Conservation (phyloP, 2,797 vertebrate species). For the Acanthurus tractus region DNA sequence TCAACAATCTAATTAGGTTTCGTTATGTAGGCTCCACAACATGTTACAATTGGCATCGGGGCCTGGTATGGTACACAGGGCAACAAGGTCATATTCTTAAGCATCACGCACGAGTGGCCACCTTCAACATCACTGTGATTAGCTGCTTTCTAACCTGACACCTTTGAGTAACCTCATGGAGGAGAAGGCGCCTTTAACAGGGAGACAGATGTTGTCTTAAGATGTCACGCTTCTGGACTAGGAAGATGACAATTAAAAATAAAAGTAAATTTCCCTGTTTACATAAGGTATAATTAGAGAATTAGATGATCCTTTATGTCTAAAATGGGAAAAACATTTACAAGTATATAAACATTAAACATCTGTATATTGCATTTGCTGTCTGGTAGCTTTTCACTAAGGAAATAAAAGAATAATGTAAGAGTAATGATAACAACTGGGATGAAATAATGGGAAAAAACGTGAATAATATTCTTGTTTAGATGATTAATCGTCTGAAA, state of each 20-base stretch:
- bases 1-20: slow-evolving; percentile 85
- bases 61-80: slow-evolving; percentile 35
- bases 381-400: too few relatives aligned
- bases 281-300: too few relatives aligned
- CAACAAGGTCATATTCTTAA: slow-evolving; percentile 56
- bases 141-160: slow-evolving; percentile 25
- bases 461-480: background rate
- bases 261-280: background rate
- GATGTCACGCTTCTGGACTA: slow-evolving; percentile 5
- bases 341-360: too few relatives aligned
- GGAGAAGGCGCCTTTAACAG: background rate
- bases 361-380: too few relatives aligned
- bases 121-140: slow-evolving; percentile 5
- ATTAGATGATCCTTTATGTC: too few relatives aligned
- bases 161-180: slow-evolving; percentile 1
- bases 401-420: background rate
- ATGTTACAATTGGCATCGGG: slow-evolving; percentile 51
- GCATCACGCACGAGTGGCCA: slow-evolving; percentile 36
- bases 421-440: background rate
- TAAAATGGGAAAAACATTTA: too few relatives aligned
- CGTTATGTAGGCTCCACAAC: slow-evolving; percentile 70
- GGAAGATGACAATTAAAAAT: background rate
- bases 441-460: background rate
- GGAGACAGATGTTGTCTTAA: background rate
- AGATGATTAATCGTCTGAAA: background rate